Evolutionary conservation across 2,797 vertebrate genomes (phyloP), one percentile per base, ranked within the genome.

Genomic region (Peromyscus melanophrys): DNA sequence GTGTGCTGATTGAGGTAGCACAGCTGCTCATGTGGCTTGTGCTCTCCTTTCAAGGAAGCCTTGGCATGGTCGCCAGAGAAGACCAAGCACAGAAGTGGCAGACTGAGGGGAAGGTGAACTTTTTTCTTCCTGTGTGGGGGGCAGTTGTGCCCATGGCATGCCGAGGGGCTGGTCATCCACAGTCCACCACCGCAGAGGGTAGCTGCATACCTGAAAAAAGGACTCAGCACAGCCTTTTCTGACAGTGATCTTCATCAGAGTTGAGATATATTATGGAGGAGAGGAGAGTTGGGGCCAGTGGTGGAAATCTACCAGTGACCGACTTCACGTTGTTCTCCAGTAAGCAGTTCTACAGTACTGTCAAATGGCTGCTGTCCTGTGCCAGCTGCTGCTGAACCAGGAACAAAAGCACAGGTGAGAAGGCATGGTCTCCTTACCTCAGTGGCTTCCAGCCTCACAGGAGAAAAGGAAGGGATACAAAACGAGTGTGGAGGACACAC

Each of bases 311-410:
- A 71, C 49, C 61, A 19, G 55, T 61, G 52, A 23, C 57, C 92
- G 75, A 87, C 46, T 84, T 96, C 10, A 40, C 69, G 61, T 76
- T 92, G 40, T 40, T 87, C 71, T 78, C 83, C 61, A 59, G 23
- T 73, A 90, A 52, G 87, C 69, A 65, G 69, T 55, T 63, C 37
- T 87, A n/a, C 52, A 76, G 49, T 49, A 71, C 65, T 19, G 16
- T 21, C n/a, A n/a, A 31, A 46, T 63, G 77, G 55, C 55, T 63
- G 55, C 55, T 63, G 21, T 46, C n/a, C 55, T 78, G n/a, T 46
- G 29, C 55, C 57, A 43, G 6, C 17, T 76, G 34, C 49, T 96
- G 65, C 13, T 84, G n/a, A 63, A 78, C 16, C 14, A 37, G 55
- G 40, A 16, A 23, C 37, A 73, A 77, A 67, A 37, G 40, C 31